Evolutionary conservation across 2,888 invertebrate genomes (phyloP), one percentile per base, ranked within the genome.

Genomic region (Elysia crispata): DNA sequence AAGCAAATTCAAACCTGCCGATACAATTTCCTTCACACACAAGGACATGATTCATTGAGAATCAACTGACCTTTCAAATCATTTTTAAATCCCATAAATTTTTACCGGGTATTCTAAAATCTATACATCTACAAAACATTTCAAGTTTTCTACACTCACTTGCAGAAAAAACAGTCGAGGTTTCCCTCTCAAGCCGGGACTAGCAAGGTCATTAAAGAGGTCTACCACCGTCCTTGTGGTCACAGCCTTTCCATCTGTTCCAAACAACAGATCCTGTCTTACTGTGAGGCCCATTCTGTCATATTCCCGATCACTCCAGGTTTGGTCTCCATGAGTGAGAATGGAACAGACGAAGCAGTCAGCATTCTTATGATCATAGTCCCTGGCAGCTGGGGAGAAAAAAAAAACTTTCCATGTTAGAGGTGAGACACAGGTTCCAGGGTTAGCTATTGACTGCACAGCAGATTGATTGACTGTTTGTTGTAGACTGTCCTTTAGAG

Each of bases 241-340:
- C 1, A 87, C 69, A 11, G 79, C 64, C 15, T 76, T 64, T 11
- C 85, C 83, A 73, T 86, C 86, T 18, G 81, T 81, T 20, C 85
- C 86, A 76, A 85, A 86, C 8, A 88, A 83, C 31, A 86, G 41
- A 75, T 88, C 87, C 11, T 83, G 81, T 54, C 83, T 64, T 25
- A 84, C 84, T 31, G 90, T 95, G 95, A 64, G 96, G 96, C 92
- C 96, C 97, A 79, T 97, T 93, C 89, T 96, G 94, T 6, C 73
- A 8, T 28, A 33, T 1, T 57, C 69, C 1, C 33, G 49, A 18
- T 62, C 41, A 5, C 31, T 18, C 20, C 73, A 30, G 5, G 96
- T 96, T 86, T 95, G 93, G 91, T 97, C 97, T 33, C 98, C 98
- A 90, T 98, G 98, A 76, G 96, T 95, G 84, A 98, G 92, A 64